Evolutionary conservation across 2,113 vertebrate genomes (phyloP), one percentile per base, ranked within the genome.

Genomic region (Grantiella picta): DNA sequence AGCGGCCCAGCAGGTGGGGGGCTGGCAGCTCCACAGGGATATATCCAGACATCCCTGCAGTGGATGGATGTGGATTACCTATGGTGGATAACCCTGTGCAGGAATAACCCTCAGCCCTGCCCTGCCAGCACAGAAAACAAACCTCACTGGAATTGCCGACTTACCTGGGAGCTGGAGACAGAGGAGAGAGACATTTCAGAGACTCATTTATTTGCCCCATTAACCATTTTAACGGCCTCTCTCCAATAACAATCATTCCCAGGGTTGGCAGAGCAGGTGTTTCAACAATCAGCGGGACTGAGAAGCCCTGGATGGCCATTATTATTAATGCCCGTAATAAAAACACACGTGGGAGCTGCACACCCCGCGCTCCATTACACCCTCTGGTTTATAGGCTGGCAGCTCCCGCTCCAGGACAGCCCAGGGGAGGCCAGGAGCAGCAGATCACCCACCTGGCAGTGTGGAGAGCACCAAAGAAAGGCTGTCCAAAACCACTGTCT

Each of bases 131-230:
- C 12, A 4, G 81, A 21, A 61, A 59, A 50, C 7, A 31, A 54
- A 50, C 28, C 27, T 12, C 4, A 0, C 27, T 72, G 52, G 29
- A 63, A 44, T 13, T 13, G 28, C 70, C 31, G 4, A 0, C 49
- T 40, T 57, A 40, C 70, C 76, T 54, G 16, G 59, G 66, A 60
- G 33, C 2, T 14, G 3, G 82, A 68, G 90, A 35, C 38, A 45
- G 40, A 82, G 76, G 59, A 85, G 69, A 70, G 52, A n/a, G 65
- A n/a, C 7, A 3, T 73, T 86, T 28, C 49, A 73, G 36, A 82
- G 93, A 49, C 77, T 79, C 82, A 14, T 82, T 92, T 84, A 77
- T 87, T 92, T 90, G 85, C 64, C 33, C 64, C 78, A 44, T 81
- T 90, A 92, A 72, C 78, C 64, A 45, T 77, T 84, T 92, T 87